Conservation (phyloP, 2,113 vertebrate genomes). For the Chiloscyllium plagiosum region DNA sequence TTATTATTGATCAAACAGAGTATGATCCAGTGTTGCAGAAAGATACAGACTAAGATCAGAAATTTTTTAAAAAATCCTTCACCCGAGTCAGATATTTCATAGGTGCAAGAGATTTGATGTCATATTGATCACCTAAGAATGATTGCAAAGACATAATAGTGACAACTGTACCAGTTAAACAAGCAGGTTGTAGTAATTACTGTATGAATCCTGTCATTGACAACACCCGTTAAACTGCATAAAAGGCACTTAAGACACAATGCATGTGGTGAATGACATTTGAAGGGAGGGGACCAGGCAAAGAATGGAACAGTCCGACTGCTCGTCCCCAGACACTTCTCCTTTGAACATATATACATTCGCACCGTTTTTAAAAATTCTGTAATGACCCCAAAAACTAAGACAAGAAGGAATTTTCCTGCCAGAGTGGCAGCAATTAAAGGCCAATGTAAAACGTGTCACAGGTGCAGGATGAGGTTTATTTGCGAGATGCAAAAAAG, state of each 20-base stretch:
- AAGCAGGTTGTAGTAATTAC: not conserved
- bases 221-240: not conserved
- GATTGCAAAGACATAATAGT: not conserved
- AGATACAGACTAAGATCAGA: not conserved
- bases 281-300: too few species aligned
- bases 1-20: slow-evolving; percentile 3
- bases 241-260: not conserved
- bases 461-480: not conserved
- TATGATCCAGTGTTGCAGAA: not conserved
- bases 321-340: too few species aligned
- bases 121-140: not conserved
- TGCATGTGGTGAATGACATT: not conserved
- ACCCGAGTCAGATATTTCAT: not conserved
- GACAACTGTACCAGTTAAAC: not conserved
- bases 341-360: too few species aligned
- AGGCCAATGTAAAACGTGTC: not conserved
- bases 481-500: not conserved
- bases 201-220: not conserved
- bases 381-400: too few species aligned
- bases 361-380: too few species aligned
- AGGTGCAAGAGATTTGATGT: not conserved
- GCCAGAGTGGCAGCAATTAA: not conserved
- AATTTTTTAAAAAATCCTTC: not conserved
- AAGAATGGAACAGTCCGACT: too few species aligned
- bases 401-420: too few species aligned